A percentile compares a stretch with the other conserved stretches of the same genome.
These are phyloP conservation scores for Caloenas nicobarica DNA, from an alignment of 2,113 vertebrate species.

Conservation along the genomic window DNA sequence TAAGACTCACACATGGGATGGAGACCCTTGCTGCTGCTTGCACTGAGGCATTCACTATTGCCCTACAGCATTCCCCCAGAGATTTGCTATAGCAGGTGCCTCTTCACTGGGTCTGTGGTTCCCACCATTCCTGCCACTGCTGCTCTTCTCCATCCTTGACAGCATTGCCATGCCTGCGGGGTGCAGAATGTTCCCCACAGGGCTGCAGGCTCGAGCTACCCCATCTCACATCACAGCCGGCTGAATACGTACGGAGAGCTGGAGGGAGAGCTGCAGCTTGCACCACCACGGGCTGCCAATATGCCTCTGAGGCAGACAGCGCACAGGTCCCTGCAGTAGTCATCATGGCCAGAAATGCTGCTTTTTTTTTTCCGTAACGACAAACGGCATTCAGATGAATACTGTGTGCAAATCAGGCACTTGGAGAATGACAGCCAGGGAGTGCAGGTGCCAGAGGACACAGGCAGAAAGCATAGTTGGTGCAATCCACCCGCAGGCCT, in stretches of 20 bases:
- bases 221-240: neutral
- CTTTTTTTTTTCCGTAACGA: neutral
- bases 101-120: neutral
- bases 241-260: neutral
- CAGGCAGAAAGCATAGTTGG: neutral
- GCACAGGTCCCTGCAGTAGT: accelerated
- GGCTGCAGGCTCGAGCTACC: neutral
- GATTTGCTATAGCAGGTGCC: neutral
- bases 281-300: accelerated
- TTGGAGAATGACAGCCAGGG: neutral
- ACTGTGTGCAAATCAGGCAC: neutral
- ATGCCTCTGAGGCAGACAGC: neutral
- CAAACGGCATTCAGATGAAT: neutral
- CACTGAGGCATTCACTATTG: no score
- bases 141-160: neutral
- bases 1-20: neutral
- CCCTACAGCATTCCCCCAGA: neutral
- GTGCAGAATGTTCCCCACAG: accelerated
- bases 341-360: neutral
- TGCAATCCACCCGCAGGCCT: accelerated
- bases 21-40: neutral
- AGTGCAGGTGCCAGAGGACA: neutral
- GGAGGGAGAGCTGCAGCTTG: neutral
- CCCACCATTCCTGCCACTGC: neutral
- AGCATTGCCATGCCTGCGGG: accelerated